Evolutionary conservation across 1,140 invertebrate genomes (phyloP).

Genomic region (Brachionus paranguensis): DNA sequence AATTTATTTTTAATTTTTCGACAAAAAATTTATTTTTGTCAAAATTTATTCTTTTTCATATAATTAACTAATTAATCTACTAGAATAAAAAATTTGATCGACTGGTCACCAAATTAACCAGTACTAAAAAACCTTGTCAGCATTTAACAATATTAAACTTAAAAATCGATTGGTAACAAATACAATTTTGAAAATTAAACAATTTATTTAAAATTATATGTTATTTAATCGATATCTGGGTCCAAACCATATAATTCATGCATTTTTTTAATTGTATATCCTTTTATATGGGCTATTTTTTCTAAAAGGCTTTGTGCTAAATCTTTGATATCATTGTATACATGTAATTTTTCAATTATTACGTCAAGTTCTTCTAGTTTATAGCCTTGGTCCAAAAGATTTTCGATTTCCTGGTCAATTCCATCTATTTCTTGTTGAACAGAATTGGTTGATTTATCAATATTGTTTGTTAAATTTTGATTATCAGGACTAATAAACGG

Average conservation of each 20-base stretch:
- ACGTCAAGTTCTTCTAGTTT: not conserved
- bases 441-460: not conserved
- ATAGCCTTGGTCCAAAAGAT: not conserved
- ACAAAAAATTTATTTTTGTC: too few species aligned
- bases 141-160: too few species aligned
- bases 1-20: too few species aligned
- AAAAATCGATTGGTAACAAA: too few species aligned
- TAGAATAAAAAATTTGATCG: too few species aligned
- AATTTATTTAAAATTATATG: not conserved
- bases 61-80: too few species aligned
- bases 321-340: conserved; percentile 31
- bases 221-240: not conserved
- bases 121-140: too few species aligned
- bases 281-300: conserved; percentile 12
- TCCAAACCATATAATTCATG: conserved; percentile 22
- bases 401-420: not conserved
- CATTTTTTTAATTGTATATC: conserved; percentile 26
- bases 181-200: too few species aligned
- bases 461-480: not conserved
- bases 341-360: conserved; percentile 24
- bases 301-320: not conserved
- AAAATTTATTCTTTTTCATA: too few species aligned
- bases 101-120: too few species aligned
- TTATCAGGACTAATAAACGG: not conserved
- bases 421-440: not conserved